These are phyloP conservation scores for Toxotes lorentzi DNA, from an alignment of 2,797 vertebrate species.

Conservation along the genomic window DNA sequence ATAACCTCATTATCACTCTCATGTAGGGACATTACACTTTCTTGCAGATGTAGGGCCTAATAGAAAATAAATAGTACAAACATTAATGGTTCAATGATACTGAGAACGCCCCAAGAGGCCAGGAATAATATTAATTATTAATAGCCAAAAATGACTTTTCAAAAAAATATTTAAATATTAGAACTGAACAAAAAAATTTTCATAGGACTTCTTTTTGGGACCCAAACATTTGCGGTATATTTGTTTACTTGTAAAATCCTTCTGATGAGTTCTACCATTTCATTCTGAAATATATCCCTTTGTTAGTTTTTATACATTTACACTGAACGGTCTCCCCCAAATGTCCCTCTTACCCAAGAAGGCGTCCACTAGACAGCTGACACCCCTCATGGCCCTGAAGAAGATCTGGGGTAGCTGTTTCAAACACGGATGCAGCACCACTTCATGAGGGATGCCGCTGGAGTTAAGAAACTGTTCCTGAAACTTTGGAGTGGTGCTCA, in stretches of 20 bases:
- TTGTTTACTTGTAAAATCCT: background rate
- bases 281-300: background rate
- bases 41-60: no score
- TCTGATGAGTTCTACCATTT: background rate
- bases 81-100: no score
- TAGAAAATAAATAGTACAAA: no score
- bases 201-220: no score
- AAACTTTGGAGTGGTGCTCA: constrained; percentile 98
- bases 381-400: constrained; percentile 96
- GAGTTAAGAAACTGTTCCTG: constrained; percentile 97
- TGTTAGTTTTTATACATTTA: background rate
- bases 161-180: no score
- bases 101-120: no score
- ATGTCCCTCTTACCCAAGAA: constrained; percentile 90
- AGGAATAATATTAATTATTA: no score
- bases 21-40: no score
- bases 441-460: constrained; percentile 93
- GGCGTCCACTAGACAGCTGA: constrained; percentile 96
- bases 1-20: no score
- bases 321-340: background rate
- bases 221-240: background rate
- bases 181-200: no score
- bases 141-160: no score
- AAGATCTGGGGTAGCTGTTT: constrained; percentile 98
- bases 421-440: constrained; percentile 95